These are phyloP conservation scores for Oryzias celebensis DNA, from an alignment of 2,113 vertebrate genomes.

Conservation along the genomic window DNA sequence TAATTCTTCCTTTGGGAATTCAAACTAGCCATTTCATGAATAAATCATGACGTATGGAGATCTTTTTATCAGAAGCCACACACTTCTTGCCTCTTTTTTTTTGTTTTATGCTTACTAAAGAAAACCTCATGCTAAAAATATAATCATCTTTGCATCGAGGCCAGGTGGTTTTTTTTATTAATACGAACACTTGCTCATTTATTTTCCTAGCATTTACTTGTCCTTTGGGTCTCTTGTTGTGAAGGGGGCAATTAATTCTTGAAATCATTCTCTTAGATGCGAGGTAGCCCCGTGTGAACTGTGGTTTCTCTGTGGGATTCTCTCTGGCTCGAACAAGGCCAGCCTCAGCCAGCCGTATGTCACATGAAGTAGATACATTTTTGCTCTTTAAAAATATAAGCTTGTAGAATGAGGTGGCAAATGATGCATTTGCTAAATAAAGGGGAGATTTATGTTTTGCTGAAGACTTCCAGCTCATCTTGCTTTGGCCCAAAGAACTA, in stretches of 20 bases:
- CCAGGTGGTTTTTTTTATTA: constrained; percentile 8
- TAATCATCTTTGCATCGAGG: constrained; percentile 9
- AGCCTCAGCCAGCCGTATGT: constrained; percentile 18
- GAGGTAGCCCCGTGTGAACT: constrained; percentile 36
- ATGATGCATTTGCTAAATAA: constrained; percentile 3
- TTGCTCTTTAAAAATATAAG: constrained; percentile 8
- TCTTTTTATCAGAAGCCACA: constrained; percentile 49
- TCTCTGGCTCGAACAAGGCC: constrained; percentile 29
- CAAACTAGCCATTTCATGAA: constrained; percentile 58
- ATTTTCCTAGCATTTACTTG: constrained; percentile 11
- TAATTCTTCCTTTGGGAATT: constrained; percentile 55
- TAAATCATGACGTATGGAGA: constrained; percentile 62
- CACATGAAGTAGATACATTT: constrained; percentile 19
- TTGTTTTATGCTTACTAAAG: constrained; percentile 30
- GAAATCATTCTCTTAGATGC: constrained; percentile 70
- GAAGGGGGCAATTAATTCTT: constrained; percentile 63
- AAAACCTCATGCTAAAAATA: constrained; percentile 16
- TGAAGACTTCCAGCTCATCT: not conserved
- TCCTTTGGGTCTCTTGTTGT: constrained; percentile 63
- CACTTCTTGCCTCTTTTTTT: constrained; percentile 13
- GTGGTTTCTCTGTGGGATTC: constrained; percentile 52
- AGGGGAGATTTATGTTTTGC: not conserved
- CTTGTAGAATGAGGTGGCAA: constrained; percentile 1
- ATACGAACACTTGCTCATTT: constrained; percentile 31
- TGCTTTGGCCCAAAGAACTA: constrained; percentile 16